These are phyloP conservation scores for Leucoma salicis DNA, from an alignment of 2,888 invertebrate genomes.

Conservation along the genomic window DNA sequence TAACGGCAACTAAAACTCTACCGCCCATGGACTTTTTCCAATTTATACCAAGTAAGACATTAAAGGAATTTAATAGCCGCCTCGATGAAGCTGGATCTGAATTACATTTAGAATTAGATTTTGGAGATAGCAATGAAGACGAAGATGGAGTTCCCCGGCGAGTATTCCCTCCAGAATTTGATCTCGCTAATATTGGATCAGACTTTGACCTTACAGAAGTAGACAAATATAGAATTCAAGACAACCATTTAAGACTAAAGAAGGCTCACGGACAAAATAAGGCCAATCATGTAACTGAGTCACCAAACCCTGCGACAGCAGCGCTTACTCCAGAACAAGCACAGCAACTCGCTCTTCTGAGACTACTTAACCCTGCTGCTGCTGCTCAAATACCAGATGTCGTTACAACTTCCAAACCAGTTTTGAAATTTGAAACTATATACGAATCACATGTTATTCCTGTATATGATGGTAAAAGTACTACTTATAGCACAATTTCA, in stretches of 20 bases:
- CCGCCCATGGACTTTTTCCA: conserved; percentile 94
- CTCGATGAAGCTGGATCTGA: conserved; percentile 95
- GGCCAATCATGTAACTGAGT: conserved; percentile 75
- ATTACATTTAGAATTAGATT: conserved; percentile 91
- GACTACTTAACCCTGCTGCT: conserved; percentile 86
- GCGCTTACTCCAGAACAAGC: conserved; percentile 86
- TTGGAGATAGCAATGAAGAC: conserved; percentile 89
- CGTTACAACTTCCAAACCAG: conserved; percentile 89
- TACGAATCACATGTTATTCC: conserved; percentile 93
- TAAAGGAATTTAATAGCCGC: conserved; percentile 94
- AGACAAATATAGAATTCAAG: conserved; percentile 82
- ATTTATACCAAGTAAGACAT: conserved; percentile 91
- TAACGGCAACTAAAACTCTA: conserved; percentile 94
- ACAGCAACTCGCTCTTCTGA: conserved; percentile 87
- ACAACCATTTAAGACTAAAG: conserved; percentile 76
- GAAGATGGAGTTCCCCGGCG: conserved; percentile 73
- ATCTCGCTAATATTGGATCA: conserved; percentile 87
- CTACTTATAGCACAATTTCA: conserved; percentile 89
- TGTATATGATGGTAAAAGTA: conserved; percentile 87
- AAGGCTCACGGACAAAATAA: conserved; percentile 75
- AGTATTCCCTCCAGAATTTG: conserved; percentile 85
- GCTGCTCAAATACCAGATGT: conserved; percentile 86
- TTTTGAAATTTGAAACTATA: conserved; percentile 88
- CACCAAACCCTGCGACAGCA: conserved; percentile 72
- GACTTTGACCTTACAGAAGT: conserved; percentile 87